These are phyloP conservation scores for Pelosia muscerda DNA, from an alignment of 2,888 invertebrate genomes.

Conservation along the genomic window DNA sequence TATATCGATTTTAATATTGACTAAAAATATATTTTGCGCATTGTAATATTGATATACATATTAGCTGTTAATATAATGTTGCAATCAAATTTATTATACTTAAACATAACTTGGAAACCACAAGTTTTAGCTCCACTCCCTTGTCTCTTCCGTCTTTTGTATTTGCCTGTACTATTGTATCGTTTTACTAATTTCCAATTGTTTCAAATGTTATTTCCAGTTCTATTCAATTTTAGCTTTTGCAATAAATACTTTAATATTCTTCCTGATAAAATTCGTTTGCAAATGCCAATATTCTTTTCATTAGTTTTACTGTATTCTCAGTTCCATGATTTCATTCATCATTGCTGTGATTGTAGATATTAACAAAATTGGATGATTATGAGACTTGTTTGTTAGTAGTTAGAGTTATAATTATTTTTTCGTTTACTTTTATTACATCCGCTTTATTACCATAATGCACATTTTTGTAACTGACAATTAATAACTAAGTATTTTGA, in stretches of 20 bases:
- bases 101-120: no score
- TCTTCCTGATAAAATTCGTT: neutral
- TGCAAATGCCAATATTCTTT: neutral
- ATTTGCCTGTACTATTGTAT: no score
- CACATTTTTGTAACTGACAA: no score
- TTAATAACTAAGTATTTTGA: no score
- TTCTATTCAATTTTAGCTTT: no score
- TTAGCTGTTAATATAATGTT: neutral
- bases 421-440: neutral
- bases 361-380: neutral
- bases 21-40: no score
- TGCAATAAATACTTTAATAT: no score
- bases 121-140: no score
- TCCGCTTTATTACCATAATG: no score
- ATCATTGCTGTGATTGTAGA: no score
- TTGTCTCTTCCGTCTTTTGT: neutral
- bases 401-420: neutral
- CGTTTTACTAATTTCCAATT: no score
- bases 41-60: neutral
- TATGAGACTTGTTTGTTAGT: neutral
- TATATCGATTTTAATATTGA: neutral
- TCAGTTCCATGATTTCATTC: neutral
- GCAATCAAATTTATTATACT: neutral
- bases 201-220: neutral
- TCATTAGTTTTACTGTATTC: neutral